Evolutionary conservation across 2,797 vertebrate genomes (phyloP).

Genomic region (Urophycis tenuis): DNA sequence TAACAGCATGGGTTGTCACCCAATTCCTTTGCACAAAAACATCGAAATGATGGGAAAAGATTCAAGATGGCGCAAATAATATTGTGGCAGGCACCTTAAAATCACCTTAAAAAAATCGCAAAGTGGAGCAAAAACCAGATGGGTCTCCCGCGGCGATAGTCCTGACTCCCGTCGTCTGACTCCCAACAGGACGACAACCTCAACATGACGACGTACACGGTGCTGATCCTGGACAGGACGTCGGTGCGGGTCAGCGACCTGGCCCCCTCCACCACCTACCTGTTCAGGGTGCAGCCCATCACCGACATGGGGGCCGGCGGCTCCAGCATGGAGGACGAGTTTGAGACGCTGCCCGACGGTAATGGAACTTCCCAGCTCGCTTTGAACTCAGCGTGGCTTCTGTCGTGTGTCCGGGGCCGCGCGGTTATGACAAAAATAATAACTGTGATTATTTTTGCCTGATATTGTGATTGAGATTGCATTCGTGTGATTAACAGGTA

Average conservation of each 20-base stretch:
- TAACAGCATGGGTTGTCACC: neutral
- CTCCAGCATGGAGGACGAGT: slow-evolving; percentile 82
- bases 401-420: neutral
- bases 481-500: neutral
- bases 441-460: no score
- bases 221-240: slow-evolving; percentile 79
- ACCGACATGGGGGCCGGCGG: slow-evolving; percentile 67
- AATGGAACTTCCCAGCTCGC: slow-evolving; percentile 6
- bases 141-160: neutral
- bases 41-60: neutral
- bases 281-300: slow-evolving; percentile 85
- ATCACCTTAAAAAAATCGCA: neutral
- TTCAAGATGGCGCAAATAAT: neutral
- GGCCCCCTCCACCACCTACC: slow-evolving; percentile 75
- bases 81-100: neutral
- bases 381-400: neutral
- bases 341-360: slow-evolving; percentile 79
- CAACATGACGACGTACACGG: slow-evolving; percentile 79
- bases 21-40: neutral
- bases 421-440: neutral
- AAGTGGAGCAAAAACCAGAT: neutral
- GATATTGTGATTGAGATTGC: neutral
- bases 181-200: slow-evolving; percentile 63
- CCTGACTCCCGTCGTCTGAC: neutral
- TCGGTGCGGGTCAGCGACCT: slow-evolving; percentile 76